phyloP scores from a whole-genome alignment of 2,797 vertebrate genomes.

The Poecile montanus region DNA sequence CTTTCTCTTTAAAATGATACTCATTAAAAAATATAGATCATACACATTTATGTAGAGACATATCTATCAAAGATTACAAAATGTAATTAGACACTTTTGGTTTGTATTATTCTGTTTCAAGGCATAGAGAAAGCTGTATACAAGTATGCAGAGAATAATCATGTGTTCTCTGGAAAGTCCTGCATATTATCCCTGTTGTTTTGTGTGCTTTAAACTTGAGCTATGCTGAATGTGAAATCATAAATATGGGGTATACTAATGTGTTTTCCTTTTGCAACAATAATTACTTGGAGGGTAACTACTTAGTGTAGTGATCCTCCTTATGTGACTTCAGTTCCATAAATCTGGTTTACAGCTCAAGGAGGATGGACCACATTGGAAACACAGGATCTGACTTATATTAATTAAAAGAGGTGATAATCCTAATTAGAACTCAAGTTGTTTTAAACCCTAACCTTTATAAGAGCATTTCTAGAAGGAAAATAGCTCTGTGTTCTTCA shows the following conservation, averaged over 20 bases:
- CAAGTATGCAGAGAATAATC: not conserved
- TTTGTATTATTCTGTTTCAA: not conserved
- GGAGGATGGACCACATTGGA: not conserved
- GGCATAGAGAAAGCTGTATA: not conserved
- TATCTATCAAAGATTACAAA: not conserved
- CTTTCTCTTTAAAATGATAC: constrained; percentile 2
- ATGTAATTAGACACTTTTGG: not conserved
- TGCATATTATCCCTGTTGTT: not conserved
- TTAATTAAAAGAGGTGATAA: not conserved
- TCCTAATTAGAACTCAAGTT: not conserved
- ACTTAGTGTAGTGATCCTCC: not conserved
- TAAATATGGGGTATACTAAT: not conserved
- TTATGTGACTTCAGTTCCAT: not conserved
- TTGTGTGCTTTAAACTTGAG: not conserved
- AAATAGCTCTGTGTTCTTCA: not conserved
- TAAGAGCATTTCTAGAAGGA: not conserved
- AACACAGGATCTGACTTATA: not conserved
- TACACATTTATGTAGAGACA: not conserved
- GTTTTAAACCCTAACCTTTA: not conserved
- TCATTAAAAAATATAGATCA: not conserved
- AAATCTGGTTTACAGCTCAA: not conserved
- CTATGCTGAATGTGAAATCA: not conserved
- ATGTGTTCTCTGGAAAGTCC: not conserved
- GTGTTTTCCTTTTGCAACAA: not conserved
- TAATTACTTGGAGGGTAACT: not conserved